Evolutionary conservation across 1,140 invertebrate species (phyloP).

Genomic region (Ylistrum balloti): DNA sequence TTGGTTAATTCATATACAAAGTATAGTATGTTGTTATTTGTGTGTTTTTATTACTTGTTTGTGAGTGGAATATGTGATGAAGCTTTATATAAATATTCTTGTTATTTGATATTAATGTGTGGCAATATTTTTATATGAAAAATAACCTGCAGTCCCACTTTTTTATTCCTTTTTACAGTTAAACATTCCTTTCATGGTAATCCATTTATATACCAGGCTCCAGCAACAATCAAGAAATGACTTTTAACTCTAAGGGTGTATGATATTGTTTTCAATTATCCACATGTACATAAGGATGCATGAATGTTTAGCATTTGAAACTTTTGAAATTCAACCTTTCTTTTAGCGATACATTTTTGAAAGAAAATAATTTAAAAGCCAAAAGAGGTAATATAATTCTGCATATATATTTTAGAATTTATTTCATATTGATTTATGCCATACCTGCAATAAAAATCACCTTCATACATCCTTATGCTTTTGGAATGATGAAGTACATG

Average conservation of each 20-base stretch:
- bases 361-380: too few species aligned
- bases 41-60: not conserved
- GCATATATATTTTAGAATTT: too few species aligned
- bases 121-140: conserved; percentile 16
- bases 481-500: too few species aligned
- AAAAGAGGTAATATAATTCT: too few species aligned
- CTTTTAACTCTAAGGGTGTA: not conserved
- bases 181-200: conserved; percentile 9
- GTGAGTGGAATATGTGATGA: not conserved
- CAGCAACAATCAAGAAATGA: too few species aligned
- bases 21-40: not conserved
- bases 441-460: too few species aligned
- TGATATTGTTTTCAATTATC: not conserved
- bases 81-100: not conserved
- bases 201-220: not conserved
- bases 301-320: too few species aligned
- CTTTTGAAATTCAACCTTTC: too few species aligned
- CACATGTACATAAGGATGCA: too few species aligned
- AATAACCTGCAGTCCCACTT: not conserved
- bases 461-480: too few species aligned
- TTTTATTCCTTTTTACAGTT: conserved; percentile 20
- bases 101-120: conserved; percentile 10
- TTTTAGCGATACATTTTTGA: too few species aligned
- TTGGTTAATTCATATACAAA: not conserved
- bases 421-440: too few species aligned